Evolutionary conservation across 2,113 vertebrate genomes (phyloP), one percentile per base, ranked within the genome.

Genomic region (Oenanthe melanoleuca): DNA sequence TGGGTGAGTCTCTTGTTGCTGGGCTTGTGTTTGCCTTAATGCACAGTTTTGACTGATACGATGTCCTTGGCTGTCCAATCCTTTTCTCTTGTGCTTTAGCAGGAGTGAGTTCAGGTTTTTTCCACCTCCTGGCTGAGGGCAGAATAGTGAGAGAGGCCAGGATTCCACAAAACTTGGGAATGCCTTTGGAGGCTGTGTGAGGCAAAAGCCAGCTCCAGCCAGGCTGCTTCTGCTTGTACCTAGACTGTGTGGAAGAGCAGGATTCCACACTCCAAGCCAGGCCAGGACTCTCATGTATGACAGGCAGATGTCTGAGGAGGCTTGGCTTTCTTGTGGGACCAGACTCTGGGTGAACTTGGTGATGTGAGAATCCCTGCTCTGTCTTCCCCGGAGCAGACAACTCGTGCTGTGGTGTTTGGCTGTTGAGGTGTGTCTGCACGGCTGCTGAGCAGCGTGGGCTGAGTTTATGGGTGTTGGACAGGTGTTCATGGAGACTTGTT

Each of bases 21-120:
- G 1, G 26, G 34, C 44, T 79, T 11, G 3, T 1, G 5, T 61
- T 81, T 59, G 3, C 37, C n/a, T 65, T 2, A 2, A 8, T 6
- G 26, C 2, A 18, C 4, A 3, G 0, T 61, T 91, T 61, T 69
- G 16, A 6, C 33, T 5, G 5, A 3, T 4, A 12, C 1, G 2
- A 33, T 16, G 13, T 20, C 31, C 33, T 73, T 65, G 57, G 21
- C 25, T 77, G 75, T 61, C 38, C 42, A 4, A 4, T 13, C 44
- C 16, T 40, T 60, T 80, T 28, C 37, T 73, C 29, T 59, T 24
- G 12, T 33, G 16, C 0, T 0, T 78, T 50, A 63, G 23, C 14
- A 71, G 31, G 33, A 34, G 14, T 29, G 40, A 57, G 2, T 66
- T 38, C 6, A 50, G 47, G 6, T 79, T 64, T 88, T 64, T 66